Conservation (phyloP, 2,797 vertebrate species). For the Oceanodroma leucorhoa region DNA sequence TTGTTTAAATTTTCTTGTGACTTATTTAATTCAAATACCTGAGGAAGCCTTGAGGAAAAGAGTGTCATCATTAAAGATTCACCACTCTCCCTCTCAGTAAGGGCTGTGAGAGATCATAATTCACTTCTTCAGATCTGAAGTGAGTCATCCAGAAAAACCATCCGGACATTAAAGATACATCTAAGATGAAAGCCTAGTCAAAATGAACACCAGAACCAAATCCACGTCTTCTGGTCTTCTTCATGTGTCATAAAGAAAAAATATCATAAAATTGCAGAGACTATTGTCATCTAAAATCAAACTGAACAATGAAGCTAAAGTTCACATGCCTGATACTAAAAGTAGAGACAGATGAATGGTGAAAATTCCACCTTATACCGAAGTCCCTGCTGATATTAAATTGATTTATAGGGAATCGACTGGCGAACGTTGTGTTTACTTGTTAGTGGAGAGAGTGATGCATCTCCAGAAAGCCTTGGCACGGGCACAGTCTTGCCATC, state of each 20-base stretch:
- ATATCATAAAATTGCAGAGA: neutral
- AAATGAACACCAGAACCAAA: neutral
- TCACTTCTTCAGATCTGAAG: slow-evolving; percentile 5
- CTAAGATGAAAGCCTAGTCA: slow-evolving; percentile 16
- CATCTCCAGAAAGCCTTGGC: neutral
- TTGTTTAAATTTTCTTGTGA: neutral
- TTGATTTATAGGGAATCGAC: neutral
- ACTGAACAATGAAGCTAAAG: neutral
- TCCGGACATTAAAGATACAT: neutral
- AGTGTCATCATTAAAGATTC: slow-evolving; percentile 17
- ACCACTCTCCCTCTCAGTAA: neutral
- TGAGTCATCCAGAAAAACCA: slow-evolving; percentile 40
- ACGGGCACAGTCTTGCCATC: neutral
- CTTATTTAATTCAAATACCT: neutral
- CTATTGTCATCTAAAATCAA: neutral
- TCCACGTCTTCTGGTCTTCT: neutral
- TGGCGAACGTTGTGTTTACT: neutral
- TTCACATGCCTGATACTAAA: neutral
- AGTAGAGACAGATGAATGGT: accelerated
- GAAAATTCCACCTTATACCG: neutral
- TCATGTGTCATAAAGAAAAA: slow-evolving; percentile 22
- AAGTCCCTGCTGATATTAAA: neutral
- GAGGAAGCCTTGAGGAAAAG: neutral
- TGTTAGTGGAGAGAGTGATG: neutral
- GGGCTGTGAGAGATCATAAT: neutral